Conservation (phyloP, 2,797 vertebrate species). For the Hephaestus fuliginosus region DNA sequence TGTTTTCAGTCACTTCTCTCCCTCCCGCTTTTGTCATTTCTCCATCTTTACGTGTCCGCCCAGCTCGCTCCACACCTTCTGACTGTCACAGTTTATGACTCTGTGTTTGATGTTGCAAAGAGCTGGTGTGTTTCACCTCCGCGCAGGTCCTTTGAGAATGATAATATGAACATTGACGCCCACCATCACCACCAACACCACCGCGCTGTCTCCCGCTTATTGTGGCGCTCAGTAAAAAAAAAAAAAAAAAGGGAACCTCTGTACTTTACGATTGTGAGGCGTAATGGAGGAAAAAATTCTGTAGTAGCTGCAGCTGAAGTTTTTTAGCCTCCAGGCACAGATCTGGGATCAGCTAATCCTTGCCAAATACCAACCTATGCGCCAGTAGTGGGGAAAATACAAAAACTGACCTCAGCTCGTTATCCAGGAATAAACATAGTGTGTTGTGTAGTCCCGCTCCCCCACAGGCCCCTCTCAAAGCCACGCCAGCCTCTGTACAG, state of each 20-base stretch:
- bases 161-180: conserved; percentile 65
- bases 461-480: conserved; percentile 74
- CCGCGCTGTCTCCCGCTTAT: conserved; percentile 48
- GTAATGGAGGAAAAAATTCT: conserved; percentile 45
- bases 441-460: conserved; percentile 72
- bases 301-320: conserved; percentile 73
- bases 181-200: conserved; percentile 18
- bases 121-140: conserved; percentile 61
- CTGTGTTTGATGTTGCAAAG: conserved; percentile 71
- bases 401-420: conserved; percentile 77
- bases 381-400: conserved; percentile 69
- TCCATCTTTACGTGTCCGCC: conserved; percentile 31
- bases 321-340: conserved; percentile 68
- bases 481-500: conserved; percentile 75
- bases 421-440: conserved; percentile 80
- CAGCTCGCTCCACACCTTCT: conserved; percentile 47
- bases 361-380: conserved; percentile 72
- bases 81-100: conserved; percentile 58
- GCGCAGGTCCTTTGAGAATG: conserved; percentile 57
- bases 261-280: conserved; percentile 53
- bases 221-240: conserved; percentile 42
- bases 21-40: conserved; percentile 45
- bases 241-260: conserved; percentile 56
- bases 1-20: conserved; percentile 66
- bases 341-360: conserved; percentile 77